phyloP scores from a whole-genome alignment of 2,888 invertebrate genomes.

The Ormyrus pomaceus region DNA sequence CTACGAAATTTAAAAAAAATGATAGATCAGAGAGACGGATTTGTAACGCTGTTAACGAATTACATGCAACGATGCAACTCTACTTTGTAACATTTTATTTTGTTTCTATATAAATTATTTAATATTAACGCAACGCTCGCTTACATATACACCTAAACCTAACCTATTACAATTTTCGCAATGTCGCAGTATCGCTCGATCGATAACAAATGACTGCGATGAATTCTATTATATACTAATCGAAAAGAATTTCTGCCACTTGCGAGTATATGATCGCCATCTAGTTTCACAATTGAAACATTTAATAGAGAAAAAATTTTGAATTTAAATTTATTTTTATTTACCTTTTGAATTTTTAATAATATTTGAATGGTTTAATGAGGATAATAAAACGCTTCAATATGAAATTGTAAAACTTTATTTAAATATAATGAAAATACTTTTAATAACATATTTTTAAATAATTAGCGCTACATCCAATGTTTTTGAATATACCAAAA shows the following conservation, averaged over 20 bases:
- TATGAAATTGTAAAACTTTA: no score
- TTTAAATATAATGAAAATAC: no score
- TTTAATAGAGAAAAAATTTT: neutral
- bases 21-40: neutral
- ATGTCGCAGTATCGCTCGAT: neutral
- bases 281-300: neutral
- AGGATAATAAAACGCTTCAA: neutral
- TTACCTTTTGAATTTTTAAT: neutral
- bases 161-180: neutral
- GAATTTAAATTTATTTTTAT: neutral
- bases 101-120: neutral
- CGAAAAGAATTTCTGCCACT: neutral
- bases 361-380: neutral
- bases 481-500: neutral
- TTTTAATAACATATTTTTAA: no score
- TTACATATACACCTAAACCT: neutral
- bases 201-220: neutral
- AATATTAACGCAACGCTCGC: neutral
- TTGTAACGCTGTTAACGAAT: neutral
- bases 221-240: neutral
- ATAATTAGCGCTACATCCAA: neutral
- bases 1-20: neutral
- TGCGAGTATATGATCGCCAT: neutral
- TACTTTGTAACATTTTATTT: neutral
- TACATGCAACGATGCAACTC: neutral